phyloP scores from a whole-genome alignment of 2,888 invertebrate species.

The Drosophila helvetica region DNA sequence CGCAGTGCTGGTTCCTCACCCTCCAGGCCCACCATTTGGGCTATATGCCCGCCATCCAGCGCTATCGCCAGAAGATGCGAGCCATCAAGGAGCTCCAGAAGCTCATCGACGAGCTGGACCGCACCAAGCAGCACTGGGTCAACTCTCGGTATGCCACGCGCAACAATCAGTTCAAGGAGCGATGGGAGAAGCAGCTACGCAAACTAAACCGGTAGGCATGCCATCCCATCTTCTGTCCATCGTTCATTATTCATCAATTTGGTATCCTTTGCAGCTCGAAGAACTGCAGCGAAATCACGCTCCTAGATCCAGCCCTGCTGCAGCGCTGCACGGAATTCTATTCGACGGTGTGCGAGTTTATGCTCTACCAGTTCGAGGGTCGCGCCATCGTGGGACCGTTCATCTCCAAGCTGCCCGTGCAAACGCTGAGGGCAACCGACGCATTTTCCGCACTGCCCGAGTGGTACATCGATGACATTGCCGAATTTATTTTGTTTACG shows the following conservation, averaged over 20 bases:
- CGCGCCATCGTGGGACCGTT: slow-evolving; percentile 84
- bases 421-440: slow-evolving; percentile 87
- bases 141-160: slow-evolving; percentile 90
- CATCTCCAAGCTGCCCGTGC: slow-evolving; percentile 85
- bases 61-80: slow-evolving; percentile 90
- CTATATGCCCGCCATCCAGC: slow-evolving; percentile 94
- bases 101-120: slow-evolving; percentile 92
- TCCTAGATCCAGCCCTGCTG: slow-evolving; percentile 93
- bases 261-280: slow-evolving; percentile 87
- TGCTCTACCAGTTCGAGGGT: slow-evolving; percentile 88
- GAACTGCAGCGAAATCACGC: slow-evolving; percentile 94
- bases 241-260: background rate
- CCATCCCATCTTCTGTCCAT: background rate
- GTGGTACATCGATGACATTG: slow-evolving; percentile 98
- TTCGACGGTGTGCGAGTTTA: slow-evolving; percentile 91
- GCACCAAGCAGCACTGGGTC: slow-evolving; percentile 92
- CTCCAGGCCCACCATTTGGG: slow-evolving; percentile 97
- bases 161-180: slow-evolving; percentile 92
- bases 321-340: slow-evolving; percentile 94
- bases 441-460: slow-evolving; percentile 96
- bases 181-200: slow-evolving; percentile 95
- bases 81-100: slow-evolving; percentile 91
- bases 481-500: slow-evolving; percentile 96
- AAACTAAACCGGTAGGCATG: slow-evolving; percentile 86
- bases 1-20: slow-evolving; percentile 98